phyloP scores from a whole-genome alignment of 2,113 vertebrate genomes.

The Pseudopodoces humilis region DNA sequence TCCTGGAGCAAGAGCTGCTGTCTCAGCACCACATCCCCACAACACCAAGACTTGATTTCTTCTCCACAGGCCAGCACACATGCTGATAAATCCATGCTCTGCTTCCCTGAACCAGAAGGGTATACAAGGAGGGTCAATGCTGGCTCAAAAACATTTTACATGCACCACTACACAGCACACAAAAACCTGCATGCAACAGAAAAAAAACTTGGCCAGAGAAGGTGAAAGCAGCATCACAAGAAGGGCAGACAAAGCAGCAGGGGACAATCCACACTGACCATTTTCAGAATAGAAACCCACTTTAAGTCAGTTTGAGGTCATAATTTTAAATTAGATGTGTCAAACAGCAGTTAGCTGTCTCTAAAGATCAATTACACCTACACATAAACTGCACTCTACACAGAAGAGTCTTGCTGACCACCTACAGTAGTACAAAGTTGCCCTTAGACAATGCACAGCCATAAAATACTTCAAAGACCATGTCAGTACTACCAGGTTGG shows the following conservation, averaged over 20 bases:
- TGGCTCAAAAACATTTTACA: not conserved
- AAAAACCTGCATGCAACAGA: not conserved
- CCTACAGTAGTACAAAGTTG: not conserved
- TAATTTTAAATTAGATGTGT: not conserved
- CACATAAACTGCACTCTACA: not conserved
- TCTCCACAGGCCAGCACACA: not conserved
- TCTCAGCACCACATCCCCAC: not conserved
- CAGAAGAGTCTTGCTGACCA: not conserved
- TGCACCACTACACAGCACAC: not conserved
- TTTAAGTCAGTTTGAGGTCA: not conserved
- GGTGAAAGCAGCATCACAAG: not conserved
- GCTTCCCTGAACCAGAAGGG: not conserved
- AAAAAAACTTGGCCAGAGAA: not conserved
- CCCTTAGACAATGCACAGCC: not conserved
- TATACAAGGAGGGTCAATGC: not conserved
- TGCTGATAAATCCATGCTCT: accelerated
- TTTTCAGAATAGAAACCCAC: not conserved
- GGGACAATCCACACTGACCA: not conserved
- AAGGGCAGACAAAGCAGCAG: not conserved
- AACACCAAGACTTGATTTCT: not conserved
- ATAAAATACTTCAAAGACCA: not conserved
- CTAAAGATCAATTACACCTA: not conserved
- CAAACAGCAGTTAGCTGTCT: not conserved
- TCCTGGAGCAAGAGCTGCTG: not conserved
- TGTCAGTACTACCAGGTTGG: not conserved